phyloP scores from a whole-genome alignment of 30 jellyfish, hydroid and myxozoan species.

The Pseudorhiza aurosa region DNA sequence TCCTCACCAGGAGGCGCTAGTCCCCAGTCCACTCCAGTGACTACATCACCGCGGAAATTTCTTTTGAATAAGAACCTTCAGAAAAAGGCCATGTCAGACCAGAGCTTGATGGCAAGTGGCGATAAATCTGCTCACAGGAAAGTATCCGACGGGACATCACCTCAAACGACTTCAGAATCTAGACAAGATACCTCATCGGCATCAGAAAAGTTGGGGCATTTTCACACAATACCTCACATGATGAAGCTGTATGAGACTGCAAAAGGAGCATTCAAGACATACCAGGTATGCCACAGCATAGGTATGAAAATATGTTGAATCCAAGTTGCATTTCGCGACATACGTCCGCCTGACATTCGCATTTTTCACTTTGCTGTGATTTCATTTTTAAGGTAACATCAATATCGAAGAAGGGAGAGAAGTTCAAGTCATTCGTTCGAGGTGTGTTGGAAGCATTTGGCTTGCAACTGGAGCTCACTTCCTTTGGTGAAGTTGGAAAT shows the following conservation, averaged over 20 bases:
- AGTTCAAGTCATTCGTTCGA: slow-evolving; percentile 72
- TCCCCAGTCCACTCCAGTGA: slow-evolving; percentile 55
- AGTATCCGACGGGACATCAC: slow-evolving; percentile 55
- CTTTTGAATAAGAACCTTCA: slow-evolving; percentile 70
- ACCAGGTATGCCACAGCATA: too few species aligned
- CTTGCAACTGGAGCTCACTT: slow-evolving; percentile 86
- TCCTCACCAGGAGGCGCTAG: slow-evolving; percentile 40
- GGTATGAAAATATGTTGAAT: background rate
- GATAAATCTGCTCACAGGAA: slow-evolving; percentile 64
- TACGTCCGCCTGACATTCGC: too few species aligned
- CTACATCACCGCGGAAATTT: slow-evolving; percentile 88
- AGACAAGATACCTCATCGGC: slow-evolving; percentile 38
- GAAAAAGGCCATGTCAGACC: slow-evolving; percentile 63
- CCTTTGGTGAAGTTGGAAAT: slow-evolving; percentile 88
- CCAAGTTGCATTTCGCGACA: too few species aligned
- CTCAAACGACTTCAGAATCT: slow-evolving; percentile 50
- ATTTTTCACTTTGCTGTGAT: too few species aligned
- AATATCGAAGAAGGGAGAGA: slow-evolving; percentile 75
- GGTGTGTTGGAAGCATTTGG: slow-evolving; percentile 88
- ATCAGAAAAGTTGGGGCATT: slow-evolving; percentile 81
- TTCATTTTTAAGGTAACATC: slow-evolving; percentile 73
- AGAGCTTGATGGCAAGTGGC: slow-evolving; percentile 26
- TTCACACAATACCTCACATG: slow-evolving; percentile 79
- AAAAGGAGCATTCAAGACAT: slow-evolving; percentile 89
- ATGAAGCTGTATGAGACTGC: slow-evolving; percentile 73